A percentile compares a stretch with the other conserved stretches of the same genome.
Conservation (phyloP, 2,113 vertebrate genomes). For the Egretta garzetta region DNA sequence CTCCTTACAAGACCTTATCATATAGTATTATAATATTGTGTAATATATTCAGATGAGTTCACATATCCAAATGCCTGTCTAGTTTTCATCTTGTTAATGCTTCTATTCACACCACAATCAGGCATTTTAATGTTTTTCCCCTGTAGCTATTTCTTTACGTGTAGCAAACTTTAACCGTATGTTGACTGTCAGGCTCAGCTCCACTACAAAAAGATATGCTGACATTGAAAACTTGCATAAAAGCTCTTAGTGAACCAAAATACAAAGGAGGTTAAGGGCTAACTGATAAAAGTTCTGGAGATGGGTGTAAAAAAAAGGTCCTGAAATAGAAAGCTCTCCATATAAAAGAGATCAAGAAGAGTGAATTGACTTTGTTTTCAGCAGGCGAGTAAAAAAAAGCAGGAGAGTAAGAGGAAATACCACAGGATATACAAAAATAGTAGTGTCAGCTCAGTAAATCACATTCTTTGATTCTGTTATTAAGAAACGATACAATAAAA, state of each 20-base stretch:
- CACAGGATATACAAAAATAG: background rate
- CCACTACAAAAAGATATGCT: background rate
- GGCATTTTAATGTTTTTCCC: background rate
- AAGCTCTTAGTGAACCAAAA: background rate
- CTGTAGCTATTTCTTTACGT: background rate
- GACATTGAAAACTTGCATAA: background rate
- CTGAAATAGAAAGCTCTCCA: background rate
- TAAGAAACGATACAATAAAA: background rate
- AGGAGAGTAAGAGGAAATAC: background rate
- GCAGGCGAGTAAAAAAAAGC: background rate
- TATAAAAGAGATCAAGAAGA: background rate
- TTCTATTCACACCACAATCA: background rate
- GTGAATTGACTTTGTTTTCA: background rate
- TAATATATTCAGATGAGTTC: background rate
- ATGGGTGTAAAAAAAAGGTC: no score
- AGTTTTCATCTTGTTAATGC: background rate
- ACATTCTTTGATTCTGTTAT: background rate
- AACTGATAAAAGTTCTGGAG: background rate
- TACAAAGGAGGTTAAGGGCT: background rate
- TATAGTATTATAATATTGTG: background rate
- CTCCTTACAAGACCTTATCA: background rate
- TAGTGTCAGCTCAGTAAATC: background rate
- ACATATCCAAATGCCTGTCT: background rate
- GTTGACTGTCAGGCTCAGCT: background rate
- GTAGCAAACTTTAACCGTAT: background rate